Conservation (phyloP, 2,888 invertebrate species). For the Melinaea menophilus region DNA sequence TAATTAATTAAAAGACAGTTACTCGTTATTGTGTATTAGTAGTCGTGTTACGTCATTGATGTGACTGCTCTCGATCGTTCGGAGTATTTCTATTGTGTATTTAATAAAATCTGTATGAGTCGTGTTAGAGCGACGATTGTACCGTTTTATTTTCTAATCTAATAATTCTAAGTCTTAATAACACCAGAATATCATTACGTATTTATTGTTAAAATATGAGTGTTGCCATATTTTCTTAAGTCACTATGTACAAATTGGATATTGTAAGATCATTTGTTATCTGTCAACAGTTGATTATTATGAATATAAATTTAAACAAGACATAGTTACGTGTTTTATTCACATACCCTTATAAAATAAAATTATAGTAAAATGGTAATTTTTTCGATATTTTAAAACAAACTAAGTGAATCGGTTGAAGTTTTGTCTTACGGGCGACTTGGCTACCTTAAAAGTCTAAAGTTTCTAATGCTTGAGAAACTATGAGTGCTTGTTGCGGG, state of each 20-base stretch:
- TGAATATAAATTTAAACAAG: slow-evolving; percentile 74
- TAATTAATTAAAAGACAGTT: slow-evolving; percentile 51
- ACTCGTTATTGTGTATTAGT: slow-evolving; percentile 48
- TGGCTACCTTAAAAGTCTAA: too few species aligned
- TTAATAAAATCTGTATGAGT: slow-evolving; percentile 5
- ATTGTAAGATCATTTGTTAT: slow-evolving; percentile 78
- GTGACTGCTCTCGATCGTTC: slow-evolving; percentile 37
- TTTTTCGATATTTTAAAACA: too few species aligned
- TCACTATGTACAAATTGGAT: slow-evolving; percentile 78
- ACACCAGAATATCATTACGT: slow-evolving; percentile 43
- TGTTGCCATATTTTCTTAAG: slow-evolving; percentile 79
- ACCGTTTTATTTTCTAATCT: neutral
- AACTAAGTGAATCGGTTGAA: too few species aligned
- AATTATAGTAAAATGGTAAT: too few species aligned
- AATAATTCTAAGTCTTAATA: slow-evolving; percentile 20
- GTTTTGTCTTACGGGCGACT: too few species aligned
- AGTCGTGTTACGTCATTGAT: slow-evolving; percentile 37
- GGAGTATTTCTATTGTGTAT: neutral
- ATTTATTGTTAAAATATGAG: slow-evolving; percentile 75
- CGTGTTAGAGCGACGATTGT: slow-evolving; percentile 1
- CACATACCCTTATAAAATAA: slow-evolving; percentile 13
- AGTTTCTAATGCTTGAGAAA: too few species aligned
- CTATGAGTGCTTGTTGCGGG: too few species aligned
- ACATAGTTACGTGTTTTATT: slow-evolving; percentile 46
- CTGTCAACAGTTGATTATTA: slow-evolving; percentile 78